phyloP scores from a whole-genome alignment of 2,888 invertebrate genomes.

The Leptogaster cylindrica region DNA sequence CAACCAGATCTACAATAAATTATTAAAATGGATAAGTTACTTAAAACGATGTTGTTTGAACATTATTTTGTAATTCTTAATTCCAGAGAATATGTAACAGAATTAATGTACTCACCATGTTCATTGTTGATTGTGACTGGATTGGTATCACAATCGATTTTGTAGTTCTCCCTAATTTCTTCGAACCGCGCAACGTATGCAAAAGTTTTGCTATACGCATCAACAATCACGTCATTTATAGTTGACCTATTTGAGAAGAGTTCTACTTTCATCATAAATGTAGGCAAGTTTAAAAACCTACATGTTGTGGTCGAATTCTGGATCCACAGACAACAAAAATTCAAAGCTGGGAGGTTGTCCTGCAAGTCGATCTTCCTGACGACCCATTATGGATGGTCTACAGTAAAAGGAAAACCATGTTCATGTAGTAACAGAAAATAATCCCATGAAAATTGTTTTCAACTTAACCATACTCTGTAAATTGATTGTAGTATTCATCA shows the following conservation, averaged over 20 bases:
- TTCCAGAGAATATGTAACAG: no score
- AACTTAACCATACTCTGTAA: conserved; percentile 67
- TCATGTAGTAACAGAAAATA: not conserved
- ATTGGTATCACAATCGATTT: conserved; percentile 72
- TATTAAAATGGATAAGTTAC: not conserved
- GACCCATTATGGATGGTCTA: conserved; percentile 83
- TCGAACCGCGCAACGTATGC: conserved; percentile 72
- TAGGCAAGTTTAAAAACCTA: conserved; percentile 42
- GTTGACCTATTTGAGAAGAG: conserved; percentile 56
- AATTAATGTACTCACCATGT: conserved; percentile 58
- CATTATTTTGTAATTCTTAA: no score
- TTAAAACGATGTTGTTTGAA: no score
- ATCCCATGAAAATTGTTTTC: not conserved
- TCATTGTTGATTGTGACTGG: conserved; percentile 69
- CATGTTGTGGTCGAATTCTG: conserved; percentile 54
- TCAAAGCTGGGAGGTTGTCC: conserved; percentile 75
- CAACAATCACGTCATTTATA: conserved; percentile 66
- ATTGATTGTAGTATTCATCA: conserved; percentile 73
- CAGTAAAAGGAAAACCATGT: conserved; percentile 44
- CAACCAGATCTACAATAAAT: conserved; percentile 64
- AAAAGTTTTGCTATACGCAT: conserved; percentile 69
- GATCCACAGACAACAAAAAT: conserved; percentile 73
- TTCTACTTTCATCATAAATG: not conserved
- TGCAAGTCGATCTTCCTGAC: conserved; percentile 77
- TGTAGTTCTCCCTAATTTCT: conserved; percentile 71